Base-by-base conservation (phyloP, 2,113 vertebrate genomes). In the Mobula birostris region DNA sequence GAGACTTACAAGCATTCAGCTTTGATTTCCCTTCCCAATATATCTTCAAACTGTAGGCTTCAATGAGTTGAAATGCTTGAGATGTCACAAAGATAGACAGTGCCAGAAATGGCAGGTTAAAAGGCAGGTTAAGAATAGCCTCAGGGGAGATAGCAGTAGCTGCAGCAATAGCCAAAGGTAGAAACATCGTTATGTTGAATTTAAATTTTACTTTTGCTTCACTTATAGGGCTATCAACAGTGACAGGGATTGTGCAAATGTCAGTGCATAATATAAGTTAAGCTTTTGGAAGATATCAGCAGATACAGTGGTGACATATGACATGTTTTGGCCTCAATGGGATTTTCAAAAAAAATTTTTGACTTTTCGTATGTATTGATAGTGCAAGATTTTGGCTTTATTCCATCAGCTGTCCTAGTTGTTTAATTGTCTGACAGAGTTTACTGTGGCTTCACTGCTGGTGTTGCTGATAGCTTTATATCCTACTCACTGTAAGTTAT, bases 81-180 rank as follows among this genome's bases (percentile, higher is more conserved):
- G 19, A 19, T 48, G 91, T 93, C 70, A 74, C 91, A 93, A 76
- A 56, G 70, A 56, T 74, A 76, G 68, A 36, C 68, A 74, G 91
- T 7, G 40, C 2, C 91, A 56, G 91, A 29, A 93, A 92, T 48
- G 36, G 91, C 91, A 72, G 91, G 91, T 56, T 93, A 93, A 93
- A 36, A 93, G 40, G 15, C 70, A 74, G 68, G 29, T 90, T 72
- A 93, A 93, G 66, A 93, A 76, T 76, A 40, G 11, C 68, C 91
- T 76, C 9, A 27, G 91, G 70, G 56, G 32, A 74, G 32, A 27
- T n/a, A 66, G 19, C 91, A 93, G 40, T 70, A 93, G 32, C 32
- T 40, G 66, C 61, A 76, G 40, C 66, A 40, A 76, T 48, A 32
- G 27, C 5, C 24, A 90, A 32, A 90, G 85, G n/a, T 66, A 32